Percentiles rank a stretch among this genome's conserved stretches.
Conservation (phyloP, 2,888 invertebrate species). For the Drosophila neonasuta region DNA sequence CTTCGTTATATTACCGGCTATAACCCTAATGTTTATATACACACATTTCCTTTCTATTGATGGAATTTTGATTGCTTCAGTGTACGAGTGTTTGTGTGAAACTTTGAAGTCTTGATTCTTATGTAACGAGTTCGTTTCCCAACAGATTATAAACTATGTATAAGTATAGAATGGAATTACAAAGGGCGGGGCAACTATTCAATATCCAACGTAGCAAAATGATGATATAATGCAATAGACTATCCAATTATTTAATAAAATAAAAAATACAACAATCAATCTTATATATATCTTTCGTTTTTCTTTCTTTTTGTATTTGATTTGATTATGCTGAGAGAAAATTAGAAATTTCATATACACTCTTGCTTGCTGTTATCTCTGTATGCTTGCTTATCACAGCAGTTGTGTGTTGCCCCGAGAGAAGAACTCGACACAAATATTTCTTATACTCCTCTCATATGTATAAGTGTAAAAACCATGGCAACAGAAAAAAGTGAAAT, state of each 20-base stretch:
- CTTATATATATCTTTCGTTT: not conserved
- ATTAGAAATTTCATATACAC: not conserved
- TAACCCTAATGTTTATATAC: conserved; percentile 35
- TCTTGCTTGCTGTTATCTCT: conserved; percentile 41
- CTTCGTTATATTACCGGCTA: conserved; percentile 56
- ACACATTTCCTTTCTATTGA: conserved; percentile 19
- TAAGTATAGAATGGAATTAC: not conserved
- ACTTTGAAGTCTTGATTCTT: conserved; percentile 50
- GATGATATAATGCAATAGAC: conserved; percentile 18
- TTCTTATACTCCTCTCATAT: not conserved
- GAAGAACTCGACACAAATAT: conserved; percentile 31
- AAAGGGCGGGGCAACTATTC: conserved; percentile 12
- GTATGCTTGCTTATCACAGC: conserved; percentile 36
- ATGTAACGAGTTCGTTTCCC: conserved; percentile 43
- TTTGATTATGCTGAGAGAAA: conserved; percentile 5
- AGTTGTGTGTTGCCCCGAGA: conserved; percentile 12
- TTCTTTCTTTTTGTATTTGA: not conserved
- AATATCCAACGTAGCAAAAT: conserved; percentile 3
- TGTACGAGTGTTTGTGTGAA: conserved; percentile 22
- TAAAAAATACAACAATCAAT: not conserved
- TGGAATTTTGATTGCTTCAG: conserved; percentile 20
- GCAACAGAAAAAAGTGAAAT: conserved; percentile 4
- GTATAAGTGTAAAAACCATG: conserved; percentile 10
- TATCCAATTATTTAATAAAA: not conserved
- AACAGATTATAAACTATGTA: conserved; percentile 35